Base-by-base conservation (phyloP, 1,140 invertebrate genomes). In the Papilio xuthus region DNA sequence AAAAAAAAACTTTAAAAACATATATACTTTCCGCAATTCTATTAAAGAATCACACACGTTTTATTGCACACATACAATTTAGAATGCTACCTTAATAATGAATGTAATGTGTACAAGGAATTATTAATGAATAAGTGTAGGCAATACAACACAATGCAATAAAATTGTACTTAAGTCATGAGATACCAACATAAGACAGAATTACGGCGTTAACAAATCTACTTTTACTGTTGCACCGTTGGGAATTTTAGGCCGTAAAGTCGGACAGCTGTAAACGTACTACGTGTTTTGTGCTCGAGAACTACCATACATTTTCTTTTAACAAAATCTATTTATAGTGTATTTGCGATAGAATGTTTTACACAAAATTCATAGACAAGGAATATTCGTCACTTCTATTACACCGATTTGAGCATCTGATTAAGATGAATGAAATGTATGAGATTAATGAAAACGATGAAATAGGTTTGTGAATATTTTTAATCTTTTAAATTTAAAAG, bases 191-290 rank as follows among this genome's bases (percentile, higher is more conserved):
- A 28, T 75, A 75, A 75, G 73, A 75, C 73, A 60, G 47, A 75
- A 75, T 75, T 75, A 75, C 73, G 47, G 41, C 73, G 47, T 75
- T 75, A 75, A 75, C 73, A 75, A 75, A 75, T 75, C 73, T 60
- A 75, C 73, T 75, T 67, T 56, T 75, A 75, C 47, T 75, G 73
- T 75, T 53, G 72, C 72, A 74, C 44, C 44, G 72, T 53, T 74
- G 72, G 72, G 72, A 74, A 56, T 74, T 53, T 26, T 74, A 74
- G 72, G 72, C 72, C 47, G 44, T 74, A 74, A 74, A 56, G 72
- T 56, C 47, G 72, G 72, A 74, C 50, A 74, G 72, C 72, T 74
- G 72, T 74, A 74, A 53, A 74, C 72, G 72, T 73, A 73, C 71
- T 74, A 53, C 72, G 23, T 74, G 72, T 74, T 74, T 74, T 74